phyloP scores from a whole-genome alignment of 2,888 invertebrate species.

The Chymomyza amoena region DNA sequence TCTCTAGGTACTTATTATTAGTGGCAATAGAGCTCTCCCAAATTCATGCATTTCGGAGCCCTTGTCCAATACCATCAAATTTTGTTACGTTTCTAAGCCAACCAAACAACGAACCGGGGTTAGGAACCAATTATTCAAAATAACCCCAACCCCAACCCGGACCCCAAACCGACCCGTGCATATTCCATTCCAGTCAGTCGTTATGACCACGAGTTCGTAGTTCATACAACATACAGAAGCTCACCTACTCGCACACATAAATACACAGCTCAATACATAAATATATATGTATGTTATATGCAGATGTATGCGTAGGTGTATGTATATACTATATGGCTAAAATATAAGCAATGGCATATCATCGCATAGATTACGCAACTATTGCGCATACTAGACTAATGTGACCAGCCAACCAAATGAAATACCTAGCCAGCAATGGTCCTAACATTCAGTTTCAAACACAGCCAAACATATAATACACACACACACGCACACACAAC shows the following conservation, averaged over 20 bases:
- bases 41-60: constrained; percentile 52
- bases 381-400: constrained; percentile 29
- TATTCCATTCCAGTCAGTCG: constrained; percentile 16
- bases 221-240: constrained; percentile 24
- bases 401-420: constrained; percentile 10
- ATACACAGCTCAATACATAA: constrained; percentile 4
- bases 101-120: constrained; percentile 23
- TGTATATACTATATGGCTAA: constrained; percentile 43
- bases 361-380: constrained; percentile 69
- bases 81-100: constrained; percentile 48
- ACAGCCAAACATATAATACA: background rate
- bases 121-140: constrained; percentile 25
- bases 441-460: constrained; percentile 3
- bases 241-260: constrained; percentile 16
- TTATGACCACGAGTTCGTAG: constrained; percentile 44
- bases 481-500: constrained; percentile 11
- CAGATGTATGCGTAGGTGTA: background rate
- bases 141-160: constrained; percentile 10
- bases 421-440: background rate
- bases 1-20: too few relatives aligned
- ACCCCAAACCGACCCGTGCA: background rate
- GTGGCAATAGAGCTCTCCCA: constrained; percentile 41
- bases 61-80: constrained; percentile 19
- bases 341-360: constrained; percentile 56
- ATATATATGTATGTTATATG: constrained; percentile 10